Evolutionary conservation across 2,113 vertebrate genomes (phyloP).

Genomic region (Turnix velox): DNA sequence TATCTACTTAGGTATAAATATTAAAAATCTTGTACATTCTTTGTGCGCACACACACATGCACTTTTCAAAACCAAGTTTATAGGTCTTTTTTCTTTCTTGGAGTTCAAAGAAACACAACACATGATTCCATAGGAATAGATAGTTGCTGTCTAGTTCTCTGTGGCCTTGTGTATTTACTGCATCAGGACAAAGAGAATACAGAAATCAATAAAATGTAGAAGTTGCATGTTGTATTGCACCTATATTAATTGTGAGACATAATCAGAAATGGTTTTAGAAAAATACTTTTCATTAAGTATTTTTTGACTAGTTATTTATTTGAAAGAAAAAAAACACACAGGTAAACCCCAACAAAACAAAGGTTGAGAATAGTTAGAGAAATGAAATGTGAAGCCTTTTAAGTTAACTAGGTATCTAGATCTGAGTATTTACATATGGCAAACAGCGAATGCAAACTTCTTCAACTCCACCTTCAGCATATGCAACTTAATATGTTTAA

Average conservation of each 20-base stretch:
- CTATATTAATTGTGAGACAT: neutral
- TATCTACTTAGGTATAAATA: neutral
- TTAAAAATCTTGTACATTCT: neutral
- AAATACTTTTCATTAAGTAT: neutral
- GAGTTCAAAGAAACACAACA: neutral
- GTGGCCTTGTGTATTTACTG: neutral
- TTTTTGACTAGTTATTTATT: neutral
- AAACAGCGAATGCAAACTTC: neutral
- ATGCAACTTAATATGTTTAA: neutral
- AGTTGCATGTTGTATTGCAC: neutral
- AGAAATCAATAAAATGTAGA: neutral
- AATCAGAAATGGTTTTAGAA: neutral
- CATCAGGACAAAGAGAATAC: neutral
- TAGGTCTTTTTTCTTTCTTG: neutral
- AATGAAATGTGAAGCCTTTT: neutral
- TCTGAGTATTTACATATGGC: neutral
- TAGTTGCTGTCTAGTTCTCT: neutral
- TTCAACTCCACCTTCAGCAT: neutral
- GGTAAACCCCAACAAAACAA: neutral
- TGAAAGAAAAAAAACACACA: neutral
- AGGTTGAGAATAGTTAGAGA: neutral
- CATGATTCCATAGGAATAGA: neutral
- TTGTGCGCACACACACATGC: rapidly evolving
- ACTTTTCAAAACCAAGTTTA: neutral
- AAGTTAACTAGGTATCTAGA: neutral